phyloP scores from a whole-genome alignment of 2,888 invertebrate genomes.

The Eremobia ochroleuca region DNA sequence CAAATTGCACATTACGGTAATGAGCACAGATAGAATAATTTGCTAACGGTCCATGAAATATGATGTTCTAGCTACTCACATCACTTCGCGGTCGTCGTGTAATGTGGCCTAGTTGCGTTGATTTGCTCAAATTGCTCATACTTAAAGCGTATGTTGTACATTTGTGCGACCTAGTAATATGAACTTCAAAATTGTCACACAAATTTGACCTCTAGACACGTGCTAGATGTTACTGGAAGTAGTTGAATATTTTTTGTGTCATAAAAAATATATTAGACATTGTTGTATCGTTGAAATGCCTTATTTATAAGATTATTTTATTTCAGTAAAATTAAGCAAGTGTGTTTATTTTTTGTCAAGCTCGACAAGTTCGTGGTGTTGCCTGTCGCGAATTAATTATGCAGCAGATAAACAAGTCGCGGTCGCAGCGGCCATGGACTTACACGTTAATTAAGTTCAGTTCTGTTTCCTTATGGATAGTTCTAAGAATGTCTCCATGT shows the following conservation, averaged over 20 bases:
- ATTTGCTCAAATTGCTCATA: slow-evolving; percentile 87
- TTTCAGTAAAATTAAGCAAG: slow-evolving; percentile 33
- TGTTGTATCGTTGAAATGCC: slow-evolving; percentile 27
- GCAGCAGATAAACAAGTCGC: slow-evolving; percentile 78
- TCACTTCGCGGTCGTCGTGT: slow-evolving; percentile 64
- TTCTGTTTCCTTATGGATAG: slow-evolving; percentile 56
- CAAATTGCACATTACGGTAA: slow-evolving; percentile 71
- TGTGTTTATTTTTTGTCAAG: slow-evolving; percentile 56
- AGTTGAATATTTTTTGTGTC: slow-evolving; percentile 39
- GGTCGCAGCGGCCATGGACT: slow-evolving; percentile 70
- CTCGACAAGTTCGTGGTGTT: slow-evolving; percentile 59
- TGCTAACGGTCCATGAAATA: slow-evolving; percentile 72
- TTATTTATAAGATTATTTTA: slow-evolving; percentile 12
- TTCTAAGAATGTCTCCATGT: slow-evolving; percentile 46
- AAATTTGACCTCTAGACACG: slow-evolving; percentile 64
- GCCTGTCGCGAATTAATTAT: slow-evolving; percentile 77
- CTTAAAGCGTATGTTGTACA: slow-evolving; percentile 71
- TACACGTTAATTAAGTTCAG: slow-evolving; percentile 79
- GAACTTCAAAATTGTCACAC: slow-evolving; percentile 68
- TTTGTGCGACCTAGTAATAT: slow-evolving; percentile 81
- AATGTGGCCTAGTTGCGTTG: slow-evolving; percentile 85
- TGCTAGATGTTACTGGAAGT: slow-evolving; percentile 40
- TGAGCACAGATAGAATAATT: slow-evolving; percentile 71
- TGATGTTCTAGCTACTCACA: slow-evolving; percentile 66
- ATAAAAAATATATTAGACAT: slow-evolving; percentile 40